These are phyloP conservation scores for Dasyurus viverrinus DNA, from an alignment of 2,113 vertebrate genomes.

Conservation along the genomic window DNA sequence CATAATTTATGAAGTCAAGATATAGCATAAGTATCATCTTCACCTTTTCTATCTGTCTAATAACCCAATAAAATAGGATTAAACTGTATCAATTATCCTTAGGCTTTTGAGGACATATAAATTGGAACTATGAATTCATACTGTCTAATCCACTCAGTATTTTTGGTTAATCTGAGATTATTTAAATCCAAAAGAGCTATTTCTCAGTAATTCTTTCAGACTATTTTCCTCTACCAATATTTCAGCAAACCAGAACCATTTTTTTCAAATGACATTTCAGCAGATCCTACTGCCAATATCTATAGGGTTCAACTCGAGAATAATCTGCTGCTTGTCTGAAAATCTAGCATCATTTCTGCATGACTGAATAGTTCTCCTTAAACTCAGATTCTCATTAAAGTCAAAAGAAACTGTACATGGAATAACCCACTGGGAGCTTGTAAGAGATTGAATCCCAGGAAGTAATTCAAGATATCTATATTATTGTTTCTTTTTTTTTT, in stretches of 20 bases:
- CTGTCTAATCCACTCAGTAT: not conserved
- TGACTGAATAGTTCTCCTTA: not conserved
- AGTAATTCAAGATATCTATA: not conserved
- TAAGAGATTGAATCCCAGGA: not conserved
- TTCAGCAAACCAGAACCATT: not conserved
- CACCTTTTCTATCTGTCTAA: not conserved
- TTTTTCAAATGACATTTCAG: not conserved
- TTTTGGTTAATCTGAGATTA: not conserved
- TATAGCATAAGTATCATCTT: not conserved
- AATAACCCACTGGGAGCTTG: not conserved
- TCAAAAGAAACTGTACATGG: not conserved
- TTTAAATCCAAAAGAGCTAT: not conserved
- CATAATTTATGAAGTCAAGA: not conserved
- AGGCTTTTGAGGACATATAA: not conserved
- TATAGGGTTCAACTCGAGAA: not conserved
- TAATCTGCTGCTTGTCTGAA: not conserved
- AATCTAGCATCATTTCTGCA: not conserved
- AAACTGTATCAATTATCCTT: not conserved
- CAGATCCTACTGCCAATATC: not conserved
- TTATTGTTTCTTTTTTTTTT: not conserved
- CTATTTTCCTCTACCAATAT: not conserved
- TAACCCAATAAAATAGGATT: not conserved
- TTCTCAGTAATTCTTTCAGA: not conserved
- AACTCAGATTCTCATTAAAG: not conserved
- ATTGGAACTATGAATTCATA: not conserved